phyloP scores from a whole-genome alignment of 2,797 vertebrate species.

The Aeoliscus strigatus region DNA sequence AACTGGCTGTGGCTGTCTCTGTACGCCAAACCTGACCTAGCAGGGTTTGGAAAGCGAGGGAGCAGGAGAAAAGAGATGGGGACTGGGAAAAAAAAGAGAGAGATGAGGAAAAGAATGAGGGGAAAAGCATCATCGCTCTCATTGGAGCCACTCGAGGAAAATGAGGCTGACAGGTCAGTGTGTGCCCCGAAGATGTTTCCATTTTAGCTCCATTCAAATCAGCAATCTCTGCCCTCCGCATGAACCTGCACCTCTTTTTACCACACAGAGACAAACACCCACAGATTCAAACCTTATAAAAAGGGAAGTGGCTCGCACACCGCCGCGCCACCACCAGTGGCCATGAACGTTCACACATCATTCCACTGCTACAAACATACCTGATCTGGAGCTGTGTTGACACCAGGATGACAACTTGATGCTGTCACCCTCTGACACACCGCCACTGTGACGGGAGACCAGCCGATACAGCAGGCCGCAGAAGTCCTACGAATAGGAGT shows the following conservation, averaged over 20 bases:
- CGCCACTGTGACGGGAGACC: too few relatives aligned
- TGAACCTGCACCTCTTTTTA: slow-evolving; percentile 75
- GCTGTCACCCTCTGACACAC: too few relatives aligned
- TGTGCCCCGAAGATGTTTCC: slow-evolving; percentile 86
- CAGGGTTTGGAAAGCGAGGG: slow-evolving; percentile 40
- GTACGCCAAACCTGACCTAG: slow-evolving; percentile 63
- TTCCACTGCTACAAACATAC: too few relatives aligned
- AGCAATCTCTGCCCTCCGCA: slow-evolving; percentile 84
- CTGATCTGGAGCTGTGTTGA: too few relatives aligned
- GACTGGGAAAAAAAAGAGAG: slow-evolving; percentile 26
- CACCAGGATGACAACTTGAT: too few relatives aligned
- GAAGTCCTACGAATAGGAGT: too few relatives aligned
- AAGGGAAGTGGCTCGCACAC: too few relatives aligned
- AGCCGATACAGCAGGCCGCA: too few relatives aligned
- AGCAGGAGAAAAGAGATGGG: neutral
- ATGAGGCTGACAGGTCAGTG: slow-evolving; percentile 84
- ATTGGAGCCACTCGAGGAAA: slow-evolving; percentile 77
- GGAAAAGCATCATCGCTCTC: slow-evolving; percentile 49
- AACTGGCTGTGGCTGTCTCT: slow-evolving; percentile 8
- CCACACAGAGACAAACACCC: neutral
- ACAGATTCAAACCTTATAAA: slow-evolving; percentile 14
- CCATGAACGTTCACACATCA: too few relatives aligned
- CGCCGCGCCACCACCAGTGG: too few relatives aligned
- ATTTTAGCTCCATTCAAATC: slow-evolving; percentile 83
- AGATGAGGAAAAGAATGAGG: slow-evolving; percentile 13